Base-by-base conservation (phyloP, 1,140 invertebrate genomes). In the Neodiprion pinetum region DNA sequence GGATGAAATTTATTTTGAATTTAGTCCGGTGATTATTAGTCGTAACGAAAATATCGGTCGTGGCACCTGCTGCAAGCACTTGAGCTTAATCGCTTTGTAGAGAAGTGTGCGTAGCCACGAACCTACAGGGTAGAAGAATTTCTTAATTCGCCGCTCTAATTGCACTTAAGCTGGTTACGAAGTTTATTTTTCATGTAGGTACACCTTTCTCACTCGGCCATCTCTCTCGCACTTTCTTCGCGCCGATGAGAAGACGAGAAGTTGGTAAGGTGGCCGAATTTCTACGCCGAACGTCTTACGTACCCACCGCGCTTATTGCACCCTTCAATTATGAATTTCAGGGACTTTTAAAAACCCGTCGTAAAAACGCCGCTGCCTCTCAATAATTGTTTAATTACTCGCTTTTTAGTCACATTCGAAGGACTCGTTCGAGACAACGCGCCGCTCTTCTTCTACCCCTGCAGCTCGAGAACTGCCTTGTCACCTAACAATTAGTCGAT, bases 341-440 rank as follows among this genome's bases (percentile, higher is more conserved):
- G 53, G 53, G 11, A 61, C 53, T 61, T 40, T 40, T 40, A 40
- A 40, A 40, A 17, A 17, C 5, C 8, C 11, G 53, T 61, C 53
- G 53, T 9, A 61, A 61, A 61, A 61, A 61, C 4, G 11, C 53
- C 53, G 53, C 5, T 12, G 53, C n/a, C n/a, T 17, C 53, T 61
- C 11, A 61, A 61, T 61, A 61, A 61, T 61, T 61, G 53, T 61
- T 61, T 61, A 61, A 61, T 61, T 61, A 61, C 53, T 61, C 53
- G 53, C 53, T 61, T 61, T 61, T 61, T 61, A 61, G 53, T 61
- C 53, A 40, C 28, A 40, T 40, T 40, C 28, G 28, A 40, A 40
- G 1, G 28, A 40, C 28, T 40, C 28, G 28, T 40, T 40, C 28
- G 28, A 40, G 28, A 40, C 28, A 5, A 40, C 28, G 28, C 28